These are phyloP conservation scores for Pissodes strobi DNA, from an alignment of 1,140 invertebrate species.

Conservation along the genomic window DNA sequence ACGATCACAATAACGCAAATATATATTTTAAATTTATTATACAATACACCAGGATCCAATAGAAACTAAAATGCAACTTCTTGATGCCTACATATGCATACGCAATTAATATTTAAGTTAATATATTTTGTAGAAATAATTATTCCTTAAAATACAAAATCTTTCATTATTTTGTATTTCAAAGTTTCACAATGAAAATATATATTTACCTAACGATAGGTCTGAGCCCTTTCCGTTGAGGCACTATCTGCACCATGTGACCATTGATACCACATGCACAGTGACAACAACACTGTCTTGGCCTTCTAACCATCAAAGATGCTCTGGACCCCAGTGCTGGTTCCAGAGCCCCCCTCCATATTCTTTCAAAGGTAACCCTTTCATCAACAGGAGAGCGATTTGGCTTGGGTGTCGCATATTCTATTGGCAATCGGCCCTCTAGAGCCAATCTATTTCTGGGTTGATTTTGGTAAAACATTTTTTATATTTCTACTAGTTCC, in stretches of 20 bases:
- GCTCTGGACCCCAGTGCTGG: constrained; percentile 54
- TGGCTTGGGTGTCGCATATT: constrained; percentile 9
- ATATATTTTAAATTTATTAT: no score
- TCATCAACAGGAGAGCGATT: constrained; percentile 58
- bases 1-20: no score
- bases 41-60: no score
- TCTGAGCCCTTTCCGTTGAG: constrained; percentile 53
- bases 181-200: neutral
- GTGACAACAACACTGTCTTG: constrained; percentile 56
- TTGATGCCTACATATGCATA: no score
- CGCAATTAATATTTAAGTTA: no score
- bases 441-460: constrained; percentile 17
- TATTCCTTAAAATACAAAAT: no score
- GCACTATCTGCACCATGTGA: constrained; percentile 4
- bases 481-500: constrained; percentile 1
- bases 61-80: no score
- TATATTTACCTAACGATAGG: constrained; percentile 64
- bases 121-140: no score
- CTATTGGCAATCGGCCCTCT: constrained; percentile 8
- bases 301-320: constrained; percentile 40
- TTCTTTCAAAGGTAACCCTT: constrained; percentile 63
- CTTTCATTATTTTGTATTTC: no score
- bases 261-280: constrained; percentile 45
- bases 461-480: constrained; percentile 22
- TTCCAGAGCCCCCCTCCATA: constrained; percentile 66